Evolutionary conservation across 2,888 invertebrate genomes (phyloP).

Genomic region (Caenorhabditis becei): DNA sequence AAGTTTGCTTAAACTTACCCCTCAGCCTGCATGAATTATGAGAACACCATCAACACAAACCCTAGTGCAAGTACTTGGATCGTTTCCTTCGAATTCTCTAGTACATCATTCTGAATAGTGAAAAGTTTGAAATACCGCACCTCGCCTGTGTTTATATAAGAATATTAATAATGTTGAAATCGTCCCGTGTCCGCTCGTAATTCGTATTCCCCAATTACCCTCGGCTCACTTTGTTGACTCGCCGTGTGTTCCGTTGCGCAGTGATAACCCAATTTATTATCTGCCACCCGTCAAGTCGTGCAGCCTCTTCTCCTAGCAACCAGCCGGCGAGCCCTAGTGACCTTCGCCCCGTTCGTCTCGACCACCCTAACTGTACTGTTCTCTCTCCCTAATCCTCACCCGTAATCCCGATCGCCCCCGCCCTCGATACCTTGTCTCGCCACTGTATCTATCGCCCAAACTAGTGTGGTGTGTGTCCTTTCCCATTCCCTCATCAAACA

Average conservation of each 20-base stretch:
- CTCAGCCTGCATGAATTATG: no score
- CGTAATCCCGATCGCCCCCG: constrained; percentile 37
- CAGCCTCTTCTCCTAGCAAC: not conserved
- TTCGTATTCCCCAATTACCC: not conserved
- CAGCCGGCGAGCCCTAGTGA: not conserved
- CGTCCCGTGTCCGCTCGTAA: no score
- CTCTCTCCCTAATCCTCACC: constrained; percentile 41
- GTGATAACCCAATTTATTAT: constrained; percentile 21
- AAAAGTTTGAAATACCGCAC: no score
- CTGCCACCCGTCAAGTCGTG: not conserved
- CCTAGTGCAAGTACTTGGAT: no score
- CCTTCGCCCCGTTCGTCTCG: not conserved
- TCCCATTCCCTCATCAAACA: constrained; percentile 10
- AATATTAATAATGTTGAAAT: no score
- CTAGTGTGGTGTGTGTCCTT: constrained; percentile 21
- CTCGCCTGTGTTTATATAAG: no score
- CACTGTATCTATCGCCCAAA: constrained; percentile 23
- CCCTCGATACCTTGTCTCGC: constrained; percentile 4
- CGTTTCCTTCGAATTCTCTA: no score
- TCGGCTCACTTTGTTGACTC: not conserved
- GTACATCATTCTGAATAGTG: no score
- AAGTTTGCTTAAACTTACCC: no score
- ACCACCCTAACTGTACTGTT: not conserved
- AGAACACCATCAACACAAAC: no score
- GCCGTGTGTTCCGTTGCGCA: not conserved